These are phyloP conservation scores for Vidua macroura DNA, from an alignment of 2,113 vertebrate species.

Conservation along the genomic window DNA sequence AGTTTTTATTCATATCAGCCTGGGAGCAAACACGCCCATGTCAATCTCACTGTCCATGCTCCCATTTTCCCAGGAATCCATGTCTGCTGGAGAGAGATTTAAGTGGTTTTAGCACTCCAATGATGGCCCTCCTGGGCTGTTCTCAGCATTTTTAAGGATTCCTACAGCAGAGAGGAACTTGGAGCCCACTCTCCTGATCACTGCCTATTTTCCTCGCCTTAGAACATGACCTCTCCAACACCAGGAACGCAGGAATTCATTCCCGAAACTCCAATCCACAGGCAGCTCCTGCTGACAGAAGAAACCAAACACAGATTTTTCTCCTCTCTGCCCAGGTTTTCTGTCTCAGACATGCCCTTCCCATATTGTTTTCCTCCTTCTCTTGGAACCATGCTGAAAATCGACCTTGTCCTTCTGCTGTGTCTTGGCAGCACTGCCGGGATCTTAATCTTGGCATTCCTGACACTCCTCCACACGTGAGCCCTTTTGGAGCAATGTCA, in stretches of 20 bases:
- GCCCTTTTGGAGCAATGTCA: accelerated
- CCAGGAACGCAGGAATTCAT: neutral
- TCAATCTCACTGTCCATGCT: accelerated
- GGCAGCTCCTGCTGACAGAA: neutral
- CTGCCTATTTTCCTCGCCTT: neutral
- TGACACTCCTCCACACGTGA: accelerated
- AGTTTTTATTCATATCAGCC: neutral
- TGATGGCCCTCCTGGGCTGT: too few relatives aligned
- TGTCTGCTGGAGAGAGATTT: neutral
- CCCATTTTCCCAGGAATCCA: neutral
- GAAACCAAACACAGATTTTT: neutral
- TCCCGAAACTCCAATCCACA: neutral
- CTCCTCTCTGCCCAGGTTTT: neutral
- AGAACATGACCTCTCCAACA: neutral
- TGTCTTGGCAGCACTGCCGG: accelerated
- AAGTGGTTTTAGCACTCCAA: accelerated
- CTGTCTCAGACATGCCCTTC: neutral
- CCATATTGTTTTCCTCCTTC: neutral
- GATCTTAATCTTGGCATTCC: neutral
- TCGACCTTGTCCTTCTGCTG: neutral
- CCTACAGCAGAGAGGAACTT: neutral
- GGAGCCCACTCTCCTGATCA: neutral
- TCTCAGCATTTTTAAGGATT: neutral
- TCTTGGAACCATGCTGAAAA: neutral
- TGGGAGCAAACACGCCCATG: accelerated